Evolutionary conservation across 2,888 invertebrate species (phyloP).

Genomic region (Boloria selene): DNA sequence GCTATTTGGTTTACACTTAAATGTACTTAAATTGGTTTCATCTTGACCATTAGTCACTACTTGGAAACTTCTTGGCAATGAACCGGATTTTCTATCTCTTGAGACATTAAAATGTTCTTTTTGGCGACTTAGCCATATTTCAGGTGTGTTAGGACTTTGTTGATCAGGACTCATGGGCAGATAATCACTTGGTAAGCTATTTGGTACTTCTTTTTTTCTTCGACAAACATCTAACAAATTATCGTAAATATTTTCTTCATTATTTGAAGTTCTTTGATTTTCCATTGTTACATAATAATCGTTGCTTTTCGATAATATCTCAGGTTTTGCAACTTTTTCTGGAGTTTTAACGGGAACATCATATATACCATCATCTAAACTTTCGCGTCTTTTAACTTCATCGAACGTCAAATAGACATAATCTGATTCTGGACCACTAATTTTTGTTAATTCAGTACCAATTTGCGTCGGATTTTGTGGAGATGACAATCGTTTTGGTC

Average conservation of each 20-base stretch:
- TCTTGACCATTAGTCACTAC: constrained; percentile 81
- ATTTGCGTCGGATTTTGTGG: constrained; percentile 53
- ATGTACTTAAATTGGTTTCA: constrained; percentile 64
- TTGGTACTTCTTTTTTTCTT: constrained; percentile 62
- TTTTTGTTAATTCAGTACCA: constrained; percentile 53
- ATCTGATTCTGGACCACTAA: constrained; percentile 70
- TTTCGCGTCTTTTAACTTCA: constrained; percentile 59
- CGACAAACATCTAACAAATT: constrained; percentile 69
- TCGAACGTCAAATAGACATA: constrained; percentile 78
- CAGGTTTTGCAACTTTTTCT: constrained; percentile 52
- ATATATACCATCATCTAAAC: constrained; percentile 63
- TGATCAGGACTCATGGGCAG: constrained; percentile 73
- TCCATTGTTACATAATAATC: constrained; percentile 72
- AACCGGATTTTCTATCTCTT: constrained; percentile 87
- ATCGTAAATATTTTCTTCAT: constrained; percentile 69
- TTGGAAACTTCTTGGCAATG: constrained; percentile 90
- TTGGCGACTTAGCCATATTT: constrained; percentile 87
- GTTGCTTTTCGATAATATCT: constrained; percentile 41
- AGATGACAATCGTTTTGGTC: constrained; percentile 65
- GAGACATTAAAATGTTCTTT: constrained; percentile 86
- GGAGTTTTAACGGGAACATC: constrained; percentile 70
- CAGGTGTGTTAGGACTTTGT: constrained; percentile 84
- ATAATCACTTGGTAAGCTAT: constrained; percentile 59
- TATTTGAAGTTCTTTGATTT: constrained; percentile 51
- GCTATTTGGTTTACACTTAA: constrained; percentile 72